Base-by-base conservation (phyloP, 2,888 invertebrate genomes). In the Dendrolimus houi region DNA sequence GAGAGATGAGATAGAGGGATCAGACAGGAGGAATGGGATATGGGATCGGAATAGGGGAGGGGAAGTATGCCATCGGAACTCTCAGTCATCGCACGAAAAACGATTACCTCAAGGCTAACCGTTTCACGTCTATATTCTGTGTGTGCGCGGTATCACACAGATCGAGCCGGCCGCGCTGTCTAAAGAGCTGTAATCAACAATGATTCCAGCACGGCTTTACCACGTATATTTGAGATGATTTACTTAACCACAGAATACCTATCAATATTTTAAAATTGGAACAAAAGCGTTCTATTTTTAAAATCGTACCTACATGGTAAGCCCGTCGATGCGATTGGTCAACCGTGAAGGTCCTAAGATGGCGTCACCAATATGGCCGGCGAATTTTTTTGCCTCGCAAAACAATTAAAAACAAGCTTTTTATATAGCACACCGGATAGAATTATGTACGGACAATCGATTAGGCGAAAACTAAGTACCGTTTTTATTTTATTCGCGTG, bases 261-360 rank as follows among this genome's bases (percentile, higher is more conserved):
- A 29, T 29, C 29, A 6, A 29, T 29, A 29, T 29, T 29, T 29
- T 29, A 29, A 29, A 29, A 29, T 29, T 29, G 29, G 29, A 29
- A 29, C 29, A 29, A 29, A 29, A 29, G 29, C 29, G 29, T 47
- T 47, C 47, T 47, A 47, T 47, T 47, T 47, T 47, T 47, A 47
- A 47, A 29, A 47, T 47, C 12, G 9, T 47, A 47, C 47, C 47
- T 47, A 47, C 47, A 47, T 47, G 47, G 2, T 9, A 47, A 47
- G 12, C 9, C 47, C 47, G 47, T 47, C 53, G 54, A 54, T 17
- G 7, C 29, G 70, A 75, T 75, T 75, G 73, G 72, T 73, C 69
- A 69, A 60, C 65, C 79, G 71, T 74, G 79, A 79, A 79, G 79
- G 79, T 63, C 70, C 62, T 67, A 68, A 71, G 62, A 73, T 72